Percentiles rank a stretch among this genome's conserved stretches.
phyloP scores from a whole-genome alignment of 2,797 vertebrate genomes.

The Acanthornis magna region DNA sequence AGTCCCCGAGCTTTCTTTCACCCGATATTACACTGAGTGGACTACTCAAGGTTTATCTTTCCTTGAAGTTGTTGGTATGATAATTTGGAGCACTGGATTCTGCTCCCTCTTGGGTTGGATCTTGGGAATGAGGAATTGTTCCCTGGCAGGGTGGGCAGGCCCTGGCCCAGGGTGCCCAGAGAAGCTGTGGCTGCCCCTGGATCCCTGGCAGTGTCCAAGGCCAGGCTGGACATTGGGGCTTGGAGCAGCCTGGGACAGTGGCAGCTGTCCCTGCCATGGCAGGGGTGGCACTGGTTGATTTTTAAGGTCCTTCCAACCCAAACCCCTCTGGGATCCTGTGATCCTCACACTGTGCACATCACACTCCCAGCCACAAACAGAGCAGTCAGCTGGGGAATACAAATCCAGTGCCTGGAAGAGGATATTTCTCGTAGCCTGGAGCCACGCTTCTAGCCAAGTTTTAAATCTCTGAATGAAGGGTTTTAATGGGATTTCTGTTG shows the following conservation, averaged over 20 bases:
- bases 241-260: not conserved
- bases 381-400: not conserved
- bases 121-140: not conserved
- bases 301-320: not conserved
- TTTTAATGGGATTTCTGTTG: not conserved
- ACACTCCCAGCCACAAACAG: not conserved
- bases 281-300: not conserved
- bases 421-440: not conserved
- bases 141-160: not conserved
- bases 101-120: not conserved
- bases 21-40: not conserved
- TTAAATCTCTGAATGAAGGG: not conserved
- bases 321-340: not conserved
- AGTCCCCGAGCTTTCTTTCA: not conserved
- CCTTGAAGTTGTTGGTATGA: not conserved
- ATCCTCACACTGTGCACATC: not conserved
- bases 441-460: not conserved
- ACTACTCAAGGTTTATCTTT: not conserved
- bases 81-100: not conserved
- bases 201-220: not conserved
- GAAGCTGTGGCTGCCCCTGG: not conserved
- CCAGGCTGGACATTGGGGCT: not conserved
- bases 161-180: not conserved
- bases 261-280: not conserved
- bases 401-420: not conserved